Base-by-base conservation (phyloP, 2,797 vertebrate species). In the Anableps anableps region DNA sequence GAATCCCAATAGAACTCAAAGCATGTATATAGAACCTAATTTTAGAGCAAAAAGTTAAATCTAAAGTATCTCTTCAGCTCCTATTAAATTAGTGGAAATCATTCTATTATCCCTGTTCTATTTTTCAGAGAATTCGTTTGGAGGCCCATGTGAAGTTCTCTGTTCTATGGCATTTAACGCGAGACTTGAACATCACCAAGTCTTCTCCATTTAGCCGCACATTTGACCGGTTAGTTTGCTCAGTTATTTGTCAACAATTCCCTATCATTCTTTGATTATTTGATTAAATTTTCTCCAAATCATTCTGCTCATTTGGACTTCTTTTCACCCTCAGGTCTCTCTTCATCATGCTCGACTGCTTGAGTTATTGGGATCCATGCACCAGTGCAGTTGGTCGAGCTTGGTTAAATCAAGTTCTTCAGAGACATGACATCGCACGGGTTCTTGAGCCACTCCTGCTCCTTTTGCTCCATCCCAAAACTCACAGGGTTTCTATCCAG, bases 261-360 rank as follows among this genome's bases (percentile, higher is more conserved):
- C 14, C 41, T 7, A 2, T 47, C 14, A 8, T 29, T 47, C 41
- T 71, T 29, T 29, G 2, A 29, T 29, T n/a, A 29, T 71, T 29
- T 29, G 2, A 29, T 29, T n/a, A 29, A 45, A 71, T n/a, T 45
- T 45, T 45, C n/a, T 38, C 64, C 36, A 41, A 3, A 41, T 7
- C 21, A 6, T 41, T 38, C 10, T 38, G 11, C 21, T 68, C 21
- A 41, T 68, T 23, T 36, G 10, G 0, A 23, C 75, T 62, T 53
- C 23, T 80, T 70, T 48, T 16, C 51, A 26, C 36, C 23, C 36
- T 5, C 91, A 99, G 99, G 87, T 99, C 99, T 91, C 95, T 99
- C 2, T 99, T 99, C 94, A 99, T 99, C 91, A 99, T 99, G 99
- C 91, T 99, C 45, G 99, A 99, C 90, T 98, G 98, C 90, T 96